Evolutionary conservation across 1,140 invertebrate genomes (phyloP), one percentile per base, ranked within the genome.

Genomic region (Mamestra configurata): DNA sequence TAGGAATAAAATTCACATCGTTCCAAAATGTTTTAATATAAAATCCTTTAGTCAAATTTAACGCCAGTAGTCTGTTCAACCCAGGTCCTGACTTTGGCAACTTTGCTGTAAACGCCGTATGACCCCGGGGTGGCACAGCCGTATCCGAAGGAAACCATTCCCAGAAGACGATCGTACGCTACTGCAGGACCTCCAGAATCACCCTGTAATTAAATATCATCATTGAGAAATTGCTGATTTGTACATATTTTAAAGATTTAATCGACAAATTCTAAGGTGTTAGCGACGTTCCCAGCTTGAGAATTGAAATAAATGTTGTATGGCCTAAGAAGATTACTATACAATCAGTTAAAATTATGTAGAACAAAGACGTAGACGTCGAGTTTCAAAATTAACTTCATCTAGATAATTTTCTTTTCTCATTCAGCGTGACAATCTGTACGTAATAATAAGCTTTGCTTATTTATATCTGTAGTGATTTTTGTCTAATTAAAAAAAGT

Each of bases 41-140:
- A 77, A 82, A 35, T 22, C 13, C 13, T 27, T 84, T 84, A 92
- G 71, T 90, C 87, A 10, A 94, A 75, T 15, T 35, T 79, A n/a
- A 92, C 49, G 0, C 87, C 85, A 0, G 92, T 93, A n/a, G 87
- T 66, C 61, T 89, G 79, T 80, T 90, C 77, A n/a, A 96, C 95
- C 95, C 96, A 96, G 13, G 85, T 46, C 20, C 95, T 89, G 18
- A 95, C 95, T 79, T 94, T 83, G 1, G 95, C 90, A 7, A 97
- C 94, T 71, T 96, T 95, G 10, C 96, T 96, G 92, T 97, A 97
- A 3, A 97, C 96, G 0, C 96, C 96, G 10, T 96, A 96, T 53
- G 95, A 95, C 0, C 93, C 95, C 1, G 96, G 94, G 10, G 93
- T 90, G 0, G 95, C 97, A 79, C 97, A 97, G 6, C 94, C 95